A percentile compares a stretch with the other conserved stretches of the same genome.
phyloP scores from a whole-genome alignment of 2,113 vertebrate genomes.

The Cryptomyrus ogoouensis region DNA sequence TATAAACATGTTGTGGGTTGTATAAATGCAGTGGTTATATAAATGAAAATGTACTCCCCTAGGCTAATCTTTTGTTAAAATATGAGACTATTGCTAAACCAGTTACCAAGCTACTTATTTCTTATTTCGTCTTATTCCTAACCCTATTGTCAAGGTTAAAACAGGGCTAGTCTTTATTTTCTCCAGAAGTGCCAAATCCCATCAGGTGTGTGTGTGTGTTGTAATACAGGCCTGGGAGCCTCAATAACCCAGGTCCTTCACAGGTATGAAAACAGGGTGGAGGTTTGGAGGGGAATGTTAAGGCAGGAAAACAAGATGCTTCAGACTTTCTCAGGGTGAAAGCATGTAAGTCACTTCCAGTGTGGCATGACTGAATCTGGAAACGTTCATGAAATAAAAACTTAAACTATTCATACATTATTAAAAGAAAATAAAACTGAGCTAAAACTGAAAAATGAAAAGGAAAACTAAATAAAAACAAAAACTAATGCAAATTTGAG shows the following conservation, averaged over 20 bases:
- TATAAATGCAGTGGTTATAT: not conserved
- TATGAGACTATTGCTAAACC: not conserved
- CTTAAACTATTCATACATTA: not conserved
- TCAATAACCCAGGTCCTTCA: not conserved
- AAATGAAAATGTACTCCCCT: not conserved
- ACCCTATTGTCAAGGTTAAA: not conserved
- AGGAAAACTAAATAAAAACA: not conserved
- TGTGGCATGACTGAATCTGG: not conserved
- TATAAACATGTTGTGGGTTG: too few species aligned
- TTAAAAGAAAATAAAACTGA: not conserved
- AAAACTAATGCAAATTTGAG: not conserved
- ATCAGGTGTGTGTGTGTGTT: not conserved
- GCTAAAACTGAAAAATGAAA: not conserved
- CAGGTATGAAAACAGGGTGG: not conserved
- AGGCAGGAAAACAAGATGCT: not conserved
- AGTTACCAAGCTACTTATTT: not conserved
- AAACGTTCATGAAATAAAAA: not conserved
- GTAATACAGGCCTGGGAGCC: not conserved
- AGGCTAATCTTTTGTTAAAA: not conserved
- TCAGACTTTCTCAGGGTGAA: not conserved
- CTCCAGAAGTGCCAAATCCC: not conserved
- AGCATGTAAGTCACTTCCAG: not conserved
- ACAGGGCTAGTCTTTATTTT: not conserved
- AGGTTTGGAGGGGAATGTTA: not conserved
- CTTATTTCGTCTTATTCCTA: not conserved